Percentiles rank a stretch among this genome's conserved stretches.
Conservation (phyloP, 2,113 vertebrate species). For the Bos taurus region DNA sequence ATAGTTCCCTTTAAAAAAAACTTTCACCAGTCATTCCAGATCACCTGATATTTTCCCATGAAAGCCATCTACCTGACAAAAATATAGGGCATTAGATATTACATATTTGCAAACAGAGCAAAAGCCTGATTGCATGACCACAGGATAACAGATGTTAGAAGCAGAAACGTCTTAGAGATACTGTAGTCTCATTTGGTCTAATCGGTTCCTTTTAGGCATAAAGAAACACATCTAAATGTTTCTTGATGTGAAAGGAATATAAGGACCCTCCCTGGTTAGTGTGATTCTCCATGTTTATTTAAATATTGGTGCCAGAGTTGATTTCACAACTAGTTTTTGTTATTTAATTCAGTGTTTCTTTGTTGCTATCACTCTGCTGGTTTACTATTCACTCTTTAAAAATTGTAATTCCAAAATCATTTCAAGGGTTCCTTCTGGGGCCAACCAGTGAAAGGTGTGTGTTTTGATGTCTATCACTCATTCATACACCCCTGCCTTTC, state of each 20-base stretch:
- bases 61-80: not conserved
- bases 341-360: not conserved
- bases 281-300: not conserved
- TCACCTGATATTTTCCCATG: not conserved
- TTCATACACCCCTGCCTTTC: not conserved
- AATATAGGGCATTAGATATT: not conserved
- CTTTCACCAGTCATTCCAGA: not conserved
- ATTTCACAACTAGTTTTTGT: not conserved
- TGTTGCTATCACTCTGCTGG: not conserved
- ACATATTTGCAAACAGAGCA: not conserved
- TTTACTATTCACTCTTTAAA: not conserved
- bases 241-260: not conserved
- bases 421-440: not conserved
- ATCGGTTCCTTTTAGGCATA: not conserved
- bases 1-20: not conserved
- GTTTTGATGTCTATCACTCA: not conserved
- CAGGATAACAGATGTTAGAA: not conserved
- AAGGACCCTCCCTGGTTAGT: not conserved
- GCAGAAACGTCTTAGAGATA: not conserved
- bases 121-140: not conserved
- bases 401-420: not conserved
- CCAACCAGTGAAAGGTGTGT: not conserved
- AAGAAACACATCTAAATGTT: not conserved
- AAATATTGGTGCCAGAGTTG: not conserved
- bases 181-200: not conserved